These are phyloP conservation scores for Callosobruchus maculatus DNA, from an alignment of 2,888 invertebrate species.

Conservation along the genomic window DNA sequence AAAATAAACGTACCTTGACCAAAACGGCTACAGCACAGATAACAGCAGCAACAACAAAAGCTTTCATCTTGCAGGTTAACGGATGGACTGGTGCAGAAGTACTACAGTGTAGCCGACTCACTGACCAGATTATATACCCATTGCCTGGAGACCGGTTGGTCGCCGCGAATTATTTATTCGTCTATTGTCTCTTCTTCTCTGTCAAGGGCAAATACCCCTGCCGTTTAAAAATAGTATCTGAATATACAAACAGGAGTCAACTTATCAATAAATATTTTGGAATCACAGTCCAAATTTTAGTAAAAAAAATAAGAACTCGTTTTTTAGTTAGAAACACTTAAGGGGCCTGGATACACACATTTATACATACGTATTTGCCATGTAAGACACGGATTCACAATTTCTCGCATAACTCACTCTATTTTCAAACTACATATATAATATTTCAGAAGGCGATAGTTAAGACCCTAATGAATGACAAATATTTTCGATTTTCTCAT, in stretches of 20 bases:
- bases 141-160: neutral
- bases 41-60: neutral
- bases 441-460: too few relatives aligned
- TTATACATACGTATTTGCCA: too few relatives aligned
- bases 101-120: neutral
- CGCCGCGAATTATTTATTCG: neutral
- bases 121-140: neutral
- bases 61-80: neutral
- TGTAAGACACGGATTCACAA: too few relatives aligned
- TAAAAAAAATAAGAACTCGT: too few relatives aligned
- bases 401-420: too few relatives aligned
- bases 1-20: neutral
- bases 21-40: neutral
- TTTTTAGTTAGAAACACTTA: too few relatives aligned
- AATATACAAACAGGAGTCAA: neutral
- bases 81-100: neutral
- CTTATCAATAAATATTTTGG: too few relatives aligned
- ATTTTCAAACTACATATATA: too few relatives aligned
- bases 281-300: neutral
- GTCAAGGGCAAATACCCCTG: neutral
- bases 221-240: neutral
- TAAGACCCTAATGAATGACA: too few relatives aligned
- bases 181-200: neutral
- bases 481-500: too few relatives aligned
- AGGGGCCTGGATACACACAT: too few relatives aligned